Evolutionary conservation across 2,888 invertebrate species (phyloP), one percentile per base, ranked within the genome.

Genomic region (Labia minor): DNA sequence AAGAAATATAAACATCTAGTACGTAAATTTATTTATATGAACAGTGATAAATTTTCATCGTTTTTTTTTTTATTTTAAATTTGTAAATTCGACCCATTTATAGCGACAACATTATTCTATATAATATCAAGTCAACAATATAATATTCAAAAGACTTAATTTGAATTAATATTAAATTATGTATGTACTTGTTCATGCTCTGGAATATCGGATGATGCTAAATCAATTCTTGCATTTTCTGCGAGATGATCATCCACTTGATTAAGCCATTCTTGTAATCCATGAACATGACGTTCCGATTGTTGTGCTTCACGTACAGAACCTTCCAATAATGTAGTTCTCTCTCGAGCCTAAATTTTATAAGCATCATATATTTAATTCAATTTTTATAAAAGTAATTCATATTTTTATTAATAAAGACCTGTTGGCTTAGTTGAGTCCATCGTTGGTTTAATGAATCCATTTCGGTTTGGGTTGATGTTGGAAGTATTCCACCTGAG

Each of bases 131-230:
- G n/a, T n/a, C n/a, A n/a, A n/a, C n/a, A n/a, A n/a, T n/a, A n/a
- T n/a, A n/a, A n/a, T n/a, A n/a, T n/a, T n/a, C n/a, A n/a, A n/a
- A n/a, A n/a, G n/a, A n/a, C n/a, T n/a, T n/a, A n/a, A n/a, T n/a
- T n/a, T n/a, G n/a, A n/a, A n/a, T n/a, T n/a, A n/a, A n/a, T n/a
- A n/a, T n/a, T n/a, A n/a, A n/a, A n/a, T n/a, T n/a, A n/a, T n/a
- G n/a, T n/a, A n/a, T n/a, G 3, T 26, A 85, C 85, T 81, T 86
- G 85, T 72, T 85, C 84, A 74, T 90, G 89, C 73, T 88, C 86
- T 37, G 90, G 90, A 72, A 90, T 81, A 79, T 90, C 90, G 75
- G 87, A 86, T 70, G 89, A 87, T 69, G 88, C 85, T 70, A 90
- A 83, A 78, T 91, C 90, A 74, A 87, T 86, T 74, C 88, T 86